Evolutionary conservation across 2,888 invertebrate genomes (phyloP), one percentile per base, ranked within the genome.

Genomic region (Neocrepidodera transversa): DNA sequence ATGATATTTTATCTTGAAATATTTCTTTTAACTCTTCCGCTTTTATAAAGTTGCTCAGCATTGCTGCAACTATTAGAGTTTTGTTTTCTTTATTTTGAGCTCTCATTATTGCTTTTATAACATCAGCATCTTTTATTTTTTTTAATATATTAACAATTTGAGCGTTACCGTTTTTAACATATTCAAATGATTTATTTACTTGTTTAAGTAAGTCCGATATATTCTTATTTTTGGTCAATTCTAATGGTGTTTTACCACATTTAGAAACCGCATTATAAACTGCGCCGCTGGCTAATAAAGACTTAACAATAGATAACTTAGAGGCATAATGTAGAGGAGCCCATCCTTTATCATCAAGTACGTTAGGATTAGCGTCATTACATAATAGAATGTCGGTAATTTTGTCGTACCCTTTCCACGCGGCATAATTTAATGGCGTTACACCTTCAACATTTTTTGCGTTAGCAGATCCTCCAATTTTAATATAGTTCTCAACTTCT

Each of bases 211-310:
- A 30, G 10, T 10, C 10, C 3, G 30, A 6, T 30, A 30, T 30
- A 30, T 30, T 10, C 10, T 10, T 30, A 10, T 30, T 10, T 30
- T 6, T 10, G 10, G 30, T 30, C 6, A 30, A 10, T 4, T 30
- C 30, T 30, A 10, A 30, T 10, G 30, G 30, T 30, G 10, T 30
- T 30, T n/a, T 30, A 30, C n/a, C 8, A 10, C 8, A 2, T 2
- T 30, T 10, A n/a, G 8, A 7, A 30, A 30, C 30, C 28, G 60
- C 48, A 48, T 67, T 52, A 40, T 63, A 65, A 16, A 65, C 48
- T 35, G 65, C 66, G 47, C 66, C 63, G 38, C 62, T 26, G 8
- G 48, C 35, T 28, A 69, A 26, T 42, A 69, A 51, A 16, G 28
- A 30, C 40, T 63, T 62, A 7, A 65, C 55, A 48, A 64, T 36